Base-by-base conservation (phyloP, 2,888 invertebrate species). In the Hydraecia micacea region DNA sequence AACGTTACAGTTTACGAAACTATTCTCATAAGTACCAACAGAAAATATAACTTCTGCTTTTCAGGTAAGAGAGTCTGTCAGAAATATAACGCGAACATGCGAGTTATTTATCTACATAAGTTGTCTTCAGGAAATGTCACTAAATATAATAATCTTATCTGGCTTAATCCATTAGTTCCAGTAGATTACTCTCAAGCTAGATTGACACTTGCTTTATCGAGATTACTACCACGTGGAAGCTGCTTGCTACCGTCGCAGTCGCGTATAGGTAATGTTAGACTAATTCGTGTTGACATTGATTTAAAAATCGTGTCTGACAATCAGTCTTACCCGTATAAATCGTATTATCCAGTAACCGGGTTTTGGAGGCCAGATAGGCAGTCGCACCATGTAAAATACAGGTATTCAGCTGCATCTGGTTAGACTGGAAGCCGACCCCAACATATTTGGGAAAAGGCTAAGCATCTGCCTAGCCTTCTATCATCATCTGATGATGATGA, bases 101-200 rank as follows among this genome's bases (percentile, higher is more conserved):
- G 3, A 28, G 49, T 49, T 69, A 46, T 49, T 32, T 49, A 32
- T 55, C 39, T 63, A 2, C 5, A n/a, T 49, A 49, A 18, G 11
- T 74, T 18, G 75, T 42, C 18, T 75, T 58, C 75, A 60, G 58
- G 76, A 60, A 75, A 60, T 75, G 58, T 36, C 76, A 46, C 18
- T 46, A 60, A 25, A 21, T 46, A 60, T 36, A 21, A 46, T 46
- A 15, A 75, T 46, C 46, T 60, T 46, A 76, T 76, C 76, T 60
- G 15, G 21, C 5, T 60, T 15, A 46, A 75, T 75, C 58, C 46
- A 60, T 75, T 75, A 60, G 7, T 28, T 76, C 58, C 76, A 60
- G 46, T 21, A 18, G 60, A 76, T 76, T 46, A 60, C 46, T 46
- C 46, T 36, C 18, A 2, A 69, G 18, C 32, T 60, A 55, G 15